A percentile compares a stretch with the other conserved stretches of the same genome.
Conservation (phyloP, 2,113 vertebrate genomes). For the Prionailurus bengalensis region DNA sequence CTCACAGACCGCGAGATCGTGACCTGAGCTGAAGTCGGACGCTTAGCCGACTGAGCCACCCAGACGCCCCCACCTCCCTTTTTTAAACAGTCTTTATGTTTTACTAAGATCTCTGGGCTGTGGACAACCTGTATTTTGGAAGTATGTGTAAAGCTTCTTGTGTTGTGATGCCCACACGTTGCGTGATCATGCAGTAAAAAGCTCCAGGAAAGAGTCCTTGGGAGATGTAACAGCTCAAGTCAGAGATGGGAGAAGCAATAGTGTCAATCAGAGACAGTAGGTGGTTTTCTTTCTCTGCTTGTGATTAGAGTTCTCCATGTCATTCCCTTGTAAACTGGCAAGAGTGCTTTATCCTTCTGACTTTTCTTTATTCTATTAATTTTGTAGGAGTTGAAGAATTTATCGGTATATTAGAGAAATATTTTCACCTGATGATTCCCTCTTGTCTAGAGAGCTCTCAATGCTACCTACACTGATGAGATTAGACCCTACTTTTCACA, state of each 20-base stretch:
- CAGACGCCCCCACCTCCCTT: no score
- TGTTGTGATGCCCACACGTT: not conserved
- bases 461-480: not conserved
- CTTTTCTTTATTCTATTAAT: constrained; percentile 16
- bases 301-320: not conserved
- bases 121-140: constrained; percentile 54
- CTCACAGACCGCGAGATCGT: no score
- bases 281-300: constrained; percentile 30
- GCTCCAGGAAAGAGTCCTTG: not conserved
- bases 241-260: not conserved
- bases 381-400: constrained; percentile 50
- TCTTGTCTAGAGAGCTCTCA: not conserved
- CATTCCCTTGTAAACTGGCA: not conserved
- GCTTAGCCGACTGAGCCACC: no score
- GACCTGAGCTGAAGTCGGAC: no score
- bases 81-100: not conserved
- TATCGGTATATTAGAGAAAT: not conserved
- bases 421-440: not conserved
- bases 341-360: not conserved
- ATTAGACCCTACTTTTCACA: not conserved
- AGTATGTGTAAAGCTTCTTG: constrained; percentile 43
- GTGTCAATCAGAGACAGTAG: not conserved
- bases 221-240: constrained; percentile 12
- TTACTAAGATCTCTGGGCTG: constrained; percentile 24
- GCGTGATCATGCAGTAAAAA: constrained; percentile 45